A percentile compares a stretch with the other conserved stretches of the same genome.
Evolutionary conservation across 2,113 vertebrate species (phyloP).

Genomic region (Heteronetta atricapilla): DNA sequence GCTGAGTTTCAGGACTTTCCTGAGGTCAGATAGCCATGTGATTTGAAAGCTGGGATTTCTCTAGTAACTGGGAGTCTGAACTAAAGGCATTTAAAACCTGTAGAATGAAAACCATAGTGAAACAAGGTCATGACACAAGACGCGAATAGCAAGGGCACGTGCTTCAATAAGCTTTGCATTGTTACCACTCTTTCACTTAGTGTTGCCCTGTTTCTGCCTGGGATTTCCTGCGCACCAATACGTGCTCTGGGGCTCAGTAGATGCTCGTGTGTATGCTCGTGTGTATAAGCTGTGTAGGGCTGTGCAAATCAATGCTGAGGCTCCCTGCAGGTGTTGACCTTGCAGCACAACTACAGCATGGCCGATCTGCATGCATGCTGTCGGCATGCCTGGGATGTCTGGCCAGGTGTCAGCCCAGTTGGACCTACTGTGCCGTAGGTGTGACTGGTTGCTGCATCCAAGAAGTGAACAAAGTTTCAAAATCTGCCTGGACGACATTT

Average conservation of each 20-base stretch:
- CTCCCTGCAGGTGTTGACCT: neutral
- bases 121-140: neutral
- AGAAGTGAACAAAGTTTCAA: neutral
- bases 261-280: neutral
- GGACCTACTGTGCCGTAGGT: neutral
- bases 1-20: slow-evolving; percentile 54
- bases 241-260: neutral
- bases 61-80: neutral
- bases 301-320: neutral
- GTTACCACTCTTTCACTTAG: neutral
- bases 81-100: neutral
- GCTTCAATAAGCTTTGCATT: neutral
- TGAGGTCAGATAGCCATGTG: neutral
- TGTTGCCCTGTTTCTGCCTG: neutral
- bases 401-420: neutral
- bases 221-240: neutral
- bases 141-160: neutral
- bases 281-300: neutral
- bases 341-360: accelerated
- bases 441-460: neutral
- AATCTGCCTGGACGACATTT: neutral
- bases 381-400: neutral
- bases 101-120: neutral
- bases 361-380: neutral
- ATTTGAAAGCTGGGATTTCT: slow-evolving; percentile 50